Evolutionary conservation across 2,113 vertebrate species (phyloP).

Genomic region (Onychorhynchus coronatus): DNA sequence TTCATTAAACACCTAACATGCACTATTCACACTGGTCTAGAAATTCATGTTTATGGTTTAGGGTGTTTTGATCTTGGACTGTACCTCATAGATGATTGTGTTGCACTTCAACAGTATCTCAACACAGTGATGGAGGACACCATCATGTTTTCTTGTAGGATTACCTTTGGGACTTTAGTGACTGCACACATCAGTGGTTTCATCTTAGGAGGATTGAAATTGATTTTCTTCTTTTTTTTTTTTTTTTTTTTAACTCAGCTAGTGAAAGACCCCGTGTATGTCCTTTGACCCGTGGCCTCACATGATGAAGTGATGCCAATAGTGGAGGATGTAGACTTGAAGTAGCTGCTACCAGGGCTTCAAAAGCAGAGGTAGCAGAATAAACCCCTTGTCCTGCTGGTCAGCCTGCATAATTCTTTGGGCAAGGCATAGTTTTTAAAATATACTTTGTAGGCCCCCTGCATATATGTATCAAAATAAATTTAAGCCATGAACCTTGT

Average conservation of each 20-base stretch:
- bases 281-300: constrained; percentile 55
- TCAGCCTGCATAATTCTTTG: not conserved
- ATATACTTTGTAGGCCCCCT: not conserved
- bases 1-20: not conserved
- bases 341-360: not conserved
- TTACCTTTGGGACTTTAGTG: constrained; percentile 52
- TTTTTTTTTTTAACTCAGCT: constrained; percentile 23
- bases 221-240: constrained; percentile 54
- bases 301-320: constrained; percentile 54
- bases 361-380: not conserved
- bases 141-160: constrained; percentile 51
- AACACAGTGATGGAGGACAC: constrained; percentile 42
- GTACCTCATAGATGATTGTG: not conserved
- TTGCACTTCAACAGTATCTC: constrained; percentile 1
- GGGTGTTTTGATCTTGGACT: not conserved
- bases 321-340: constrained; percentile 13
- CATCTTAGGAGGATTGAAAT: constrained; percentile 68
- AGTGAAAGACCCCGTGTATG: constrained; percentile 30
- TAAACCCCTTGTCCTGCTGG: not conserved
- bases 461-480: not conserved
- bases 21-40: not conserved
- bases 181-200: constrained; percentile 64
- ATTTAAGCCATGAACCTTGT: not conserved
- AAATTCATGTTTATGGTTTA: not conserved
- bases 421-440: not conserved